Percentiles rank a stretch among this genome's conserved stretches.
Evolutionary conservation across 2,888 invertebrate species (phyloP).

Genomic region (Perizoma affinitatum): DNA sequence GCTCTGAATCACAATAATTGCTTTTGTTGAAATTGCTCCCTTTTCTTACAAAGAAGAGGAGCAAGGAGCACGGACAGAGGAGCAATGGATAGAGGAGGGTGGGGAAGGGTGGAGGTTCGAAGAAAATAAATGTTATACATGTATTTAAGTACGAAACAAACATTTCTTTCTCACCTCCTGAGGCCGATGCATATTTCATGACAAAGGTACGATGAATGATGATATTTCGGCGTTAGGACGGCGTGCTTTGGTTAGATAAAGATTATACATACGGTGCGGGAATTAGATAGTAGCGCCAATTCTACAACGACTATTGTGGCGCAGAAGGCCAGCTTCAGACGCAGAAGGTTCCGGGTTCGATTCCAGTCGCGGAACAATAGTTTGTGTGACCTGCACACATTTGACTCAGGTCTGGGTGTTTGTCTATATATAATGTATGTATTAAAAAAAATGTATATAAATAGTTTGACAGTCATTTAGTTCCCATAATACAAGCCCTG

Average conservation of each 20-base stretch:
- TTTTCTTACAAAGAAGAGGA: slow-evolving; percentile 6
- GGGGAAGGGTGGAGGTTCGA: slow-evolving; percentile 2
- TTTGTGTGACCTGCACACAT: too few species aligned
- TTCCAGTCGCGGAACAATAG: too few species aligned
- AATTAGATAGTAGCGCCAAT: too few species aligned
- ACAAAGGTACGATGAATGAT: slow-evolving; percentile 28
- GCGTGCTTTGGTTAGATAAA: not conserved
- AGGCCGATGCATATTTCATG: slow-evolving; percentile 29
- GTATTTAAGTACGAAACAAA: slow-evolving; percentile 13
- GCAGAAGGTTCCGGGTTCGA: too few species aligned
- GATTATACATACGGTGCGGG: not conserved
- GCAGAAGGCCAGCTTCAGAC: too few species aligned
- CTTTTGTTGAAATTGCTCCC: slow-evolving; percentile 19
- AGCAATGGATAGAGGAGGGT: slow-evolving; percentile 1
- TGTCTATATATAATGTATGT: too few species aligned
- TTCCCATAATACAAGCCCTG: too few species aligned
- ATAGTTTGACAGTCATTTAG: too few species aligned
- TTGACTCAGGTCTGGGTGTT: too few species aligned
- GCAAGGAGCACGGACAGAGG: slow-evolving; percentile 1
- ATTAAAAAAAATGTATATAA: too few species aligned
- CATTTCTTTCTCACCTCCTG: slow-evolving; percentile 25
- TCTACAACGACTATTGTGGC: too few species aligned
- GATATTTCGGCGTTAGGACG: slow-evolving; percentile 27
- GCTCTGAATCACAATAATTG: slow-evolving; percentile 25
- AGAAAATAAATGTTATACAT: slow-evolving; percentile 20